Evolutionary conservation across 92 coral and sea anemone genomes (phyloP).

Genomic region (Muricea muricata): DNA sequence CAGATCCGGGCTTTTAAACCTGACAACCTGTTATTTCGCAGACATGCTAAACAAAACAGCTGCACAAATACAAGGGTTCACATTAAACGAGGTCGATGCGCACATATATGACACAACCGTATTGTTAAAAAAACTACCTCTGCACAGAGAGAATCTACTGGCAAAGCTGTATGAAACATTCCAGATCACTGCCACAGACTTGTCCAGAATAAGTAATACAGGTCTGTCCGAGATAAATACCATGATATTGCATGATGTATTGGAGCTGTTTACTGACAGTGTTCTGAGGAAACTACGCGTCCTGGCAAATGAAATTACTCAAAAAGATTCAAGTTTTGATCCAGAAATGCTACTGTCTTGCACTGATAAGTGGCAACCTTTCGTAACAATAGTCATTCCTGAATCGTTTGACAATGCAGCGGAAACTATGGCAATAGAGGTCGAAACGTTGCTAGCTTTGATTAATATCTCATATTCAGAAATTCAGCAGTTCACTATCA

Average conservation of each 20-base stretch:
- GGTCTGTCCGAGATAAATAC: neutral
- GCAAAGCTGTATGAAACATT: conserved; percentile 16
- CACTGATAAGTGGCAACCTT: conserved; percentile 36
- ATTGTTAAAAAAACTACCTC: conserved; percentile 10
- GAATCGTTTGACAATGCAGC: conserved; percentile 23
- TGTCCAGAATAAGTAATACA: conserved; percentile 3
- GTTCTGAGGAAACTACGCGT: conserved; percentile 2
- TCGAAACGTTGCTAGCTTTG: neutral
- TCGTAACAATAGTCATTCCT: neutral
- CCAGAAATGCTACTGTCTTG: too few relatives aligned
- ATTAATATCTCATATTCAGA: too few relatives aligned
- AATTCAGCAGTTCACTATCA: conserved; percentile 6
- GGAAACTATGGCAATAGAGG: conserved; percentile 5
- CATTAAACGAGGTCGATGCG: conserved; percentile 30
- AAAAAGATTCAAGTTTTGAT: too few relatives aligned
- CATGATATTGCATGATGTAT: neutral
- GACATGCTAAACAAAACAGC: conserved; percentile 20
- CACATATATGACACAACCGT: conserved; percentile 24
- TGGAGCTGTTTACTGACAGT: conserved; percentile 8
- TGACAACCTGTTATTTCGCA: conserved; percentile 28
- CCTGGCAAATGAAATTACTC: too few relatives aligned
- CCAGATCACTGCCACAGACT: neutral
- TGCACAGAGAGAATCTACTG: neutral
- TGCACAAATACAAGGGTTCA: conserved; percentile 6
- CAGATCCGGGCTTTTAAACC: neutral